Base-by-base conservation (phyloP, 2,113 vertebrate species). In the Sitta europaea region DNA sequence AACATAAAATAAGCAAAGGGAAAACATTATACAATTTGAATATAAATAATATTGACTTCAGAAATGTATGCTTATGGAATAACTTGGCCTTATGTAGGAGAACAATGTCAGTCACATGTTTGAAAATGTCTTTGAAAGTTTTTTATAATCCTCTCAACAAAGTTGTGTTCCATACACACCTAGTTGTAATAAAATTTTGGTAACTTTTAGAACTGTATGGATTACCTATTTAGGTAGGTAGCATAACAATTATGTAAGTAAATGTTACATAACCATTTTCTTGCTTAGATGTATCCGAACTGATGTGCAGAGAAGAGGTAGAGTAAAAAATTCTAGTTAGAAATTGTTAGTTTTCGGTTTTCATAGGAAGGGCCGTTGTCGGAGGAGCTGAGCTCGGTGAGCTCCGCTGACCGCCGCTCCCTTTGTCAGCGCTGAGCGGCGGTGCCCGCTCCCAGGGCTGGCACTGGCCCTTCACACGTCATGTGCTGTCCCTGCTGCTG, bases 371-470 rank as follows among this genome's bases (percentile, higher is more conserved):
- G 18, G 5, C 31, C 10, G 28, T 42, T 68, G 19, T 18, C 31
- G 12, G 86, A 19, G 65, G 33, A 47, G 42, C 76, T 0, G 24
- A 17, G 54, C 33, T 0, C 35, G 4, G 35, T 2, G 0, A 14
- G 12, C 18, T 59, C 29, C 62, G n/a, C n/a, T n/a, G n/a, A n/a
- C n/a, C 0, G 13, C 88, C 61, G 92, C 27, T 61, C 28, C 17
- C 3, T 29, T 27, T 48, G 50, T 50, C 2, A 0, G 81, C 25
- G 6, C 57, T 6, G 66, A 11, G 45, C 7, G 43, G 29, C 1
- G n/a, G 42, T 43, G 62, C 61, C 31, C 3, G 73, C 27, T 63
- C 35, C 18, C 75, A 33, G 55, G 11, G 50, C 79, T 91, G 94
- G 86, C 80, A 2, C 1, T 11, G 40, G 66, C 80, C 47, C 27